Base-by-base conservation (phyloP, 1,140 invertebrate genomes). In the Eciton burchellii region DNA sequence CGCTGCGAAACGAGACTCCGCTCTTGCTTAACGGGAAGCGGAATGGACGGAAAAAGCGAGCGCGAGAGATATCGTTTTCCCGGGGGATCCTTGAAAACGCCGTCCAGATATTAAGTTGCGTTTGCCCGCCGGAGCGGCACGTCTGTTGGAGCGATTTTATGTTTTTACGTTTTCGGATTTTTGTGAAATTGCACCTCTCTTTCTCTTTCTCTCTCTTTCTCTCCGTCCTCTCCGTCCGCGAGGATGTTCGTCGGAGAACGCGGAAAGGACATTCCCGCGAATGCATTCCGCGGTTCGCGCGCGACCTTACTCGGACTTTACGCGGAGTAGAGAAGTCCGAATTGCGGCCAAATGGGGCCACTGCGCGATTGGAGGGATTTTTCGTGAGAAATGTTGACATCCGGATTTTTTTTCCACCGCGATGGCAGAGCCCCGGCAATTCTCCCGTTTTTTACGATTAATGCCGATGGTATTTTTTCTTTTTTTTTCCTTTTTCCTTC, bases 51-150 rank as follows among this genome's bases (percentile, higher is more conserved):
- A 35, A 35, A 79, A 70, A 79, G 49, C 21, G 49, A 70, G 63
- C 19, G 2, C n/a, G 56, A 29, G 68, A 79, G 70, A 68, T 79
- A 66, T 70, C 74, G 56, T 79, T 79, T 79, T 29, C 35, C 21
- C 2, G 6, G n/a, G 1, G 47, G 41, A 56, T 70, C 56, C 74
- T 79, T 79, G 56, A 79, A 35, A 70, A 79, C 21, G 63, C 66
- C 49, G 52, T 70, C n/a, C 63, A n/a, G 63, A 79, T 79, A 35
- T 79, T 79, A 70, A 79, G 63, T 79, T 63, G 68, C 63, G 74
- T 79, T 26, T 35, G 49, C 49, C 35, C 12, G 52, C 35, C 21
- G 11, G 12, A 54, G 35, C n/a, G 49, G 56, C n/a, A 45, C 8
- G 63, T 56, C n/a, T 57, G 47, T 56, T 4, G n/a, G 52, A 63